Percentiles rank a stretch among this genome's conserved stretches.
phyloP scores from a whole-genome alignment of 2,888 invertebrate species.

The Dasysyrphus albostriatus region DNA sequence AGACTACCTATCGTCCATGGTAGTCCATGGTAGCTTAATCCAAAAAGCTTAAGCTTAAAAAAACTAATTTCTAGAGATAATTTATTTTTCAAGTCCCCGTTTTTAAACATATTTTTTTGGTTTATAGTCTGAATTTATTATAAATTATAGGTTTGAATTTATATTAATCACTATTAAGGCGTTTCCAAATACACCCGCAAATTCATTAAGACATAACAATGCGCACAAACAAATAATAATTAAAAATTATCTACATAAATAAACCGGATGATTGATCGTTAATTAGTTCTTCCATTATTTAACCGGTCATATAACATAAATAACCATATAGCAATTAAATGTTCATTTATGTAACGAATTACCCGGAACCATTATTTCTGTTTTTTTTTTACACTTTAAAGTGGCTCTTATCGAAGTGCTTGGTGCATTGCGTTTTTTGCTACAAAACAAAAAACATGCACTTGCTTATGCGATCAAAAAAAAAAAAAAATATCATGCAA shows the following conservation, averaged over 20 bases:
- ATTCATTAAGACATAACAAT: background rate
- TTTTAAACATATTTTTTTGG: background rate
- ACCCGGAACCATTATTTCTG: conserved; percentile 12
- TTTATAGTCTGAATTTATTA: background rate
- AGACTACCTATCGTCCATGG: too few relatives aligned
- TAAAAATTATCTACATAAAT: background rate
- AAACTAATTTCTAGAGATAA: too few relatives aligned
- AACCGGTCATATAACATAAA: conserved; percentile 3
- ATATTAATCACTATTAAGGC: background rate
- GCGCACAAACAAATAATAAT: background rate
- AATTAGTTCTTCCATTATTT: conserved; percentile 1
- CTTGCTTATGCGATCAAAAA: background rate
- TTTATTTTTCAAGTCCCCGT: too few relatives aligned
- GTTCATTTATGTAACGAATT: conserved; percentile 37
- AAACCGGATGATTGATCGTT: conserved; percentile 20
- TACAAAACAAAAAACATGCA: background rate
- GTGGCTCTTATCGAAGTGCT: conserved; percentile 3
- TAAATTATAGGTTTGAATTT: background rate
- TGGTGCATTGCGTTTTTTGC: conserved; percentile 8
- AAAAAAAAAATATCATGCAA: background rate
- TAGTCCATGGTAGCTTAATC: too few relatives aligned
- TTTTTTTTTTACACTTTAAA: background rate
- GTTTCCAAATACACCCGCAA: background rate
- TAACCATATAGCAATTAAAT: conserved; percentile 26
- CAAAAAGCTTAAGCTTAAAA: too few relatives aligned